Evolutionary conservation across 2,113 vertebrate genomes (phyloP).

Genomic region (Fregetta grallaria): DNA sequence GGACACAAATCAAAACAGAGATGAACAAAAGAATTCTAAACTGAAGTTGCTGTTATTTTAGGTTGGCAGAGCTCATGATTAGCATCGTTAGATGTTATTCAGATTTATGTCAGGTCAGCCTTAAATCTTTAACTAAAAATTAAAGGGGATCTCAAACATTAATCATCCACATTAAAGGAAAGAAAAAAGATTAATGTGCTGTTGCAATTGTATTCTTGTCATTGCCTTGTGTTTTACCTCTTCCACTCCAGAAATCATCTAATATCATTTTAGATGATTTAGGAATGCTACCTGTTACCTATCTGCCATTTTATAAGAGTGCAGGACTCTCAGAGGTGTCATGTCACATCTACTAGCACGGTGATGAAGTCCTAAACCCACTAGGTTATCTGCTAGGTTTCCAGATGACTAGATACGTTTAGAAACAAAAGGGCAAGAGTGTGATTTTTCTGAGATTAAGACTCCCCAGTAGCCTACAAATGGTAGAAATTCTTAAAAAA

Average conservation of each 20-base stretch:
- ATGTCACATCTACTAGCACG: neutral
- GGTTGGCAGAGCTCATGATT: neutral
- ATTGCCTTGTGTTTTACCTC: neutral
- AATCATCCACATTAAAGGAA: neutral
- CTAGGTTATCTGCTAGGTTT: neutral
- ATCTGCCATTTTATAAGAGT: neutral
- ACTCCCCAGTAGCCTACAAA: neutral
- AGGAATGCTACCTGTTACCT: neutral
- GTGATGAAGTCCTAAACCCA: neutral
- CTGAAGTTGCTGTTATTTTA: neutral
- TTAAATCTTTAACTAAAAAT: slow-evolving; percentile 13
- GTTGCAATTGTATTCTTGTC: neutral
- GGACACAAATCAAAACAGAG: neutral
- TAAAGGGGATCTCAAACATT: neutral
- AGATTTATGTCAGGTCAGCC: neutral
- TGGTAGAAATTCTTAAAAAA: neutral
- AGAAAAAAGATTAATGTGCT: neutral
- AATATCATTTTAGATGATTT: neutral
- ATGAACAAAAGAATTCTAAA: neutral
- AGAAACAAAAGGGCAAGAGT: neutral
- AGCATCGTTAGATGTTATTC: neutral
- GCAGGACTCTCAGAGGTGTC: neutral
- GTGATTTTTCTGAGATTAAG: neutral
- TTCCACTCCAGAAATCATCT: neutral
- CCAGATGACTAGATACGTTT: neutral